phyloP scores from a whole-genome alignment of 2,888 invertebrate genomes.

The Drosophila mercatorum region DNA sequence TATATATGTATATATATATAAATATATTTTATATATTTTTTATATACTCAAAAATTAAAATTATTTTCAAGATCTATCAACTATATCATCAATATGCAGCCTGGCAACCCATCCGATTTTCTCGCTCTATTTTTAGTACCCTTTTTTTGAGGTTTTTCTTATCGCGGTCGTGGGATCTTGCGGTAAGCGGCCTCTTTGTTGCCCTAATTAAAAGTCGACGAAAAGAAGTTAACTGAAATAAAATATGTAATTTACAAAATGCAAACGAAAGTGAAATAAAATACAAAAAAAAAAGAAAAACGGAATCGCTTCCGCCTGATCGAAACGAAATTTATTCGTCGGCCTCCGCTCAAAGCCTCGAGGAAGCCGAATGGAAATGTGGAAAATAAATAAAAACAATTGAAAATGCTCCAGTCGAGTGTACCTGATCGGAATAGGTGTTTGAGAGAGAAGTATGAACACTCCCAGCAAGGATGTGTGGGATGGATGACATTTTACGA shows the following conservation, averaged over 20 bases:
- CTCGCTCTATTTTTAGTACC: slow-evolving; percentile 59
- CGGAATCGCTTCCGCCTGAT: slow-evolving; percentile 66
- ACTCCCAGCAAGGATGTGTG: background rate
- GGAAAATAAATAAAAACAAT: slow-evolving; percentile 13
- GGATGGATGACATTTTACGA: background rate
- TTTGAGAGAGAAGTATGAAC: too few species aligned
- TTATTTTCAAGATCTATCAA: background rate
- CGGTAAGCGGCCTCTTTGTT: slow-evolving; percentile 63
- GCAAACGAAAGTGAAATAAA: slow-evolving; percentile 24
- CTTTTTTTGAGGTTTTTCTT: slow-evolving; percentile 16
- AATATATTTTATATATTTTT: too few species aligned
- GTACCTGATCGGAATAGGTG: slow-evolving; percentile 14
- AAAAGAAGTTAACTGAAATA: slow-evolving; percentile 25
- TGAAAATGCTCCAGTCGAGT: slow-evolving; percentile 7
- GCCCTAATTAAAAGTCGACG: slow-evolving; percentile 70
- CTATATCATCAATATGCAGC: slow-evolving; percentile 44
- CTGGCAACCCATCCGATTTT: slow-evolving; percentile 39
- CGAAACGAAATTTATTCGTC: slow-evolving; percentile 50
- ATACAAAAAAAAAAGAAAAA: slow-evolving; percentile 36
- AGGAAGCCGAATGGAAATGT: slow-evolving; percentile 23
- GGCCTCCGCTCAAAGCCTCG: slow-evolving; percentile 52
- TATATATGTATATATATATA: background rate
- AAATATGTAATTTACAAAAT: slow-evolving; percentile 41
- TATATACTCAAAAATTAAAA: too few species aligned
- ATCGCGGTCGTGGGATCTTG: slow-evolving; percentile 45